Base-by-base conservation (phyloP, 2,888 invertebrate genomes). In the Drymonia ruficornis region DNA sequence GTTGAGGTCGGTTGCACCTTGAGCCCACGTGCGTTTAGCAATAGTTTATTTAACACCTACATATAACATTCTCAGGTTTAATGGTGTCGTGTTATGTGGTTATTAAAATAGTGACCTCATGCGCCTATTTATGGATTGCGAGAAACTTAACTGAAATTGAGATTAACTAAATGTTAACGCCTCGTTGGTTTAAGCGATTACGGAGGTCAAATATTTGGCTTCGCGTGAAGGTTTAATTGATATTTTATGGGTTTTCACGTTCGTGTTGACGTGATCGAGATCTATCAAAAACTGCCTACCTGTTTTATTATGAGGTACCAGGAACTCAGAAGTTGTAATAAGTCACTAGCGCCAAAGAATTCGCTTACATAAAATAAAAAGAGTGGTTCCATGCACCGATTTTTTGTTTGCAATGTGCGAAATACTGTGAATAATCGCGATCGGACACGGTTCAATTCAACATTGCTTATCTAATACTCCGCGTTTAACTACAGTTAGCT, bases 1-100 rank as follows among this genome's bases (percentile, higher is more conserved):
- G 53, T 28, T 45, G 15, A 71, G 72, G 65, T 65, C 59, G 62
- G 48, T 47, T 55, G 63, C 65, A 61, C 72, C 72, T 70, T 72
- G 72, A 59, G 61, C 71, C 70, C 70, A 70, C 70, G 56, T 61
- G 43, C 48, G 9, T 65, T 56, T 46, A 60, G 55, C 60, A 66
- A 66, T 54, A 54, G 56, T 60, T 58, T 53, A 61, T 56, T 49
- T 60, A 34, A 53, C 70, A 43, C 71, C 71, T 64, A 71, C 70
- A 56, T 42, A 34, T 49, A 19, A 60, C 58, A 70, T 66, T 59
- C 61, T 65, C 34, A 3, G 15, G 40, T 65, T 55, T 45, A 60
- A 57, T 57, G 50, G 49, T 56, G 50, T 56, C 31, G 18, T 34
- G 13, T 47, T 18, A 47, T 34, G 47, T 31, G 29, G 47, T 59